Percentiles rank a stretch among this genome's conserved stretches.
Conservation (phyloP, 2,113 vertebrate species). For the Nesogale talazaci region DNA sequence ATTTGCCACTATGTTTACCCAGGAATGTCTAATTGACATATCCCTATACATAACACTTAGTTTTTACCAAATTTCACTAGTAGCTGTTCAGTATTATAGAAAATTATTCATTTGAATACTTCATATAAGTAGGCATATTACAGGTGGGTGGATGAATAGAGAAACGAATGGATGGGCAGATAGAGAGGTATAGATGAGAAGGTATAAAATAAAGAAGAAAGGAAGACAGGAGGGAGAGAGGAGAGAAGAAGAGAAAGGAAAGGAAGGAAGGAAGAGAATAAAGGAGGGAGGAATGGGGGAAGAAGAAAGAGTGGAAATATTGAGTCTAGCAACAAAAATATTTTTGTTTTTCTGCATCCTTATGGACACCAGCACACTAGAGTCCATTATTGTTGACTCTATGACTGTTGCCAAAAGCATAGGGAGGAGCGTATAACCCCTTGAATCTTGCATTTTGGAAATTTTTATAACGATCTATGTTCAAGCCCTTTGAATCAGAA, state of each 20-base stretch:
- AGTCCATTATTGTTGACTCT: background rate
- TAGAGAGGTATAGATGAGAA: background rate
- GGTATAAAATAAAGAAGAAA: too few relatives aligned
- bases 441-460: constrained; percentile 4
- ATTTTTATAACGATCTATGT: background rate
- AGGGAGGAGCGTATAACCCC: background rate
- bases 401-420: background rate
- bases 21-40: too few relatives aligned
- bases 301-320: too few relatives aligned
- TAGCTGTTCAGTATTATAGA: background rate
- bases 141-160: background rate
- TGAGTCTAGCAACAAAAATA: too few relatives aligned
- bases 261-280: too few relatives aligned
- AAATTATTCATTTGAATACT: background rate
- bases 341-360: background rate
- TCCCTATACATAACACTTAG: too few relatives aligned
- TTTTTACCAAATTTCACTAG: constrained; percentile 6
- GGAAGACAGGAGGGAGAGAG: too few relatives aligned
- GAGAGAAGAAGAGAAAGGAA: too few relatives aligned
- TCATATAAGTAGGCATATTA: background rate
- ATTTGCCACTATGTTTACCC: too few relatives aligned
- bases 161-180: background rate
- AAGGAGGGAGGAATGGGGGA: too few relatives aligned
- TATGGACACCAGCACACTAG: background rate
- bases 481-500: background rate